Base-by-base conservation (phyloP, 2,888 invertebrate species). In the Pachliopta kotzebuea region DNA sequence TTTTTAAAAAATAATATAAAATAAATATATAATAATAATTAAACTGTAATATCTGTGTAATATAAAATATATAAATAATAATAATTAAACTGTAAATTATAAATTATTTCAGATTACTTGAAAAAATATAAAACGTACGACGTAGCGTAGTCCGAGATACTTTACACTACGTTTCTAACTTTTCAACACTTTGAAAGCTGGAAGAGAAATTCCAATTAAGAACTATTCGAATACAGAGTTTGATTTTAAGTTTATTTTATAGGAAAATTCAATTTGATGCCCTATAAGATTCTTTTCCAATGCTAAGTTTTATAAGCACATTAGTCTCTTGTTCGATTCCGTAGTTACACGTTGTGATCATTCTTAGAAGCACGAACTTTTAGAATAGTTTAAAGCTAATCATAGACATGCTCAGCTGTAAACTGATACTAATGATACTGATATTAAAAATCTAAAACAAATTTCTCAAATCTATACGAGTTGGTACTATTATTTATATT, bases 171-270 rank as follows among this genome's bases (percentile, higher is more conserved):
- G 52, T 54, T 60, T 53, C 21, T 54, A 61, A 56, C 61, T 62
- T 49, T 45, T 29, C 21, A 55, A 56, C 49, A 62, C 29, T 55
- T 55, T 62, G 55, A 45, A 62, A 50, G 55, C 56, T 56, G 31
- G 29, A 49, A 56, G 21, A 62, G 56, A 62, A 56, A 62, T 62
- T 62, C 56, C 61, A 62, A 62, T 62, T 62, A 62, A 62, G 31
- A 62, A 62, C 31, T 62, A 56, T 62, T 62, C 55, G 49, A 62
- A 49, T 56, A 26, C 23, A n/a, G 23, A 62, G 45, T 45, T 45
- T 29, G 29, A 49, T 62, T 56, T 31, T 37, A 26, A 61, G 55
- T 60, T 42, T 55, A 61, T 55, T 55, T 61, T 55, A 54, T 61
- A 8, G 26, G 50, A 52, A 23, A 52, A 52, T 52, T 52, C 50